phyloP scores from a whole-genome alignment of 1,140 invertebrate genomes.

The Myzus persicae region DNA sequence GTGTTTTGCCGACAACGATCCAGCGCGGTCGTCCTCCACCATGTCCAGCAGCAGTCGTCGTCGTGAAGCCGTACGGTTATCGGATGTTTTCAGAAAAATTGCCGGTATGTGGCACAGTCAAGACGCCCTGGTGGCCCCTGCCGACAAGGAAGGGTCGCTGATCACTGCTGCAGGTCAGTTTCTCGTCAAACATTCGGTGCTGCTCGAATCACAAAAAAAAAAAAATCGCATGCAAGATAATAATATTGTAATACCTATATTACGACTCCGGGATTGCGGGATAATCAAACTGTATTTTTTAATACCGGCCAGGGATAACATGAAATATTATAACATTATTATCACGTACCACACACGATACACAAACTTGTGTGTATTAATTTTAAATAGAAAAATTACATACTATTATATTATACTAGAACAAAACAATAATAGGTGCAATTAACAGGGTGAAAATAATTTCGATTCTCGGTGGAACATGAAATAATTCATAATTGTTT shows the following conservation, averaged over 20 bases:
- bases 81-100: slow-evolving; percentile 50
- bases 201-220: not conserved
- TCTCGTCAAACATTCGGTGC: not conserved
- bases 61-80: slow-evolving; percentile 26
- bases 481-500: not conserved
- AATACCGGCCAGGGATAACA: not conserved
- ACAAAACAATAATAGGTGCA: not conserved
- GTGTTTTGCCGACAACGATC: slow-evolving; percentile 19
- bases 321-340: not conserved
- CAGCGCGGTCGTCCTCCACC: not conserved
- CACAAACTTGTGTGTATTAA: not conserved
- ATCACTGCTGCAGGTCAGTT: slow-evolving; percentile 34
- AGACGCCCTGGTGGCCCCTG: not conserved
- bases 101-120: slow-evolving; percentile 52
- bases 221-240: not conserved
- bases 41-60: slow-evolving; percentile 33
- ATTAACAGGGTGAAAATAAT: not conserved
- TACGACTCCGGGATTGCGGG: not conserved
- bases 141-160: not conserved
- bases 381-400: not conserved
- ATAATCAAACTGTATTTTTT: not conserved
- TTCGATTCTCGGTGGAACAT: not conserved
- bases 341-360: too few relatives aligned
- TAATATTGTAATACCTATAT: too few relatives aligned
- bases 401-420: not conserved